These are phyloP conservation scores for Eutolmus rufibarbis DNA, from an alignment of 2,888 invertebrate species.

Conservation along the genomic window DNA sequence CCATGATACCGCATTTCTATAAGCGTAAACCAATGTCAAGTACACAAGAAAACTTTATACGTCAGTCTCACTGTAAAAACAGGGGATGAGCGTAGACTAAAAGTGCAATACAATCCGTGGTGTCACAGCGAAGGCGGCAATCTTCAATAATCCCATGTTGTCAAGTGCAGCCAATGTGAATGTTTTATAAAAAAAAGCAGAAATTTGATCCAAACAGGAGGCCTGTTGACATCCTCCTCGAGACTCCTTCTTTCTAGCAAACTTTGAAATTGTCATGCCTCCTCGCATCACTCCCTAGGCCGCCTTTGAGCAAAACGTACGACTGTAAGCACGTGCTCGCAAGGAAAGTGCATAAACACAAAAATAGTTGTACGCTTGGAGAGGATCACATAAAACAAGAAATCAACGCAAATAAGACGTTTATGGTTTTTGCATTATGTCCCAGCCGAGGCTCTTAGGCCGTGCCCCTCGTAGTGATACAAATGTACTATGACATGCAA, in stretches of 20 bases:
- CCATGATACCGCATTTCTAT: not conserved
- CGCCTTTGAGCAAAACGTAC: not conserved
- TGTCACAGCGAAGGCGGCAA: not conserved
- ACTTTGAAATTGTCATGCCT: not conserved
- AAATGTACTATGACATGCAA: constrained; percentile 13
- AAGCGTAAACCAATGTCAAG: not conserved
- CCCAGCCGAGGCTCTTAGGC: not conserved
- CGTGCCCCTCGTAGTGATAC: not conserved
- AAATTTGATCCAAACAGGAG: constrained; percentile 17
- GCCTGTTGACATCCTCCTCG: constrained; percentile 19
- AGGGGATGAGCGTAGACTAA: not conserved
- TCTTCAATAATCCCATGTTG: constrained; percentile 17
- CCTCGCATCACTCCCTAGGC: not conserved
- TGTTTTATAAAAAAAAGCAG: not conserved
- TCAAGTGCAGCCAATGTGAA: constrained; percentile 17
- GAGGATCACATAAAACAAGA: not conserved
- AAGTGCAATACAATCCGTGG: not conserved
- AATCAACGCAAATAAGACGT: constrained; percentile 29
- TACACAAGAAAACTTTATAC: not conserved
- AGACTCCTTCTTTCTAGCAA: constrained; percentile 1
- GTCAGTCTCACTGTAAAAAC: not conserved
- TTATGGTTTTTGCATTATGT: constrained; percentile 12
- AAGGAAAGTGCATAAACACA: not conserved
- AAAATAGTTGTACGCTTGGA: not conserved
- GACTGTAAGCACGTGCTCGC: not conserved